Percentiles rank a stretch among this genome's conserved stretches.
Conservation (phyloP, 2,113 vertebrate genomes). For the Pseudorhombus dupliciocellatus region DNA sequence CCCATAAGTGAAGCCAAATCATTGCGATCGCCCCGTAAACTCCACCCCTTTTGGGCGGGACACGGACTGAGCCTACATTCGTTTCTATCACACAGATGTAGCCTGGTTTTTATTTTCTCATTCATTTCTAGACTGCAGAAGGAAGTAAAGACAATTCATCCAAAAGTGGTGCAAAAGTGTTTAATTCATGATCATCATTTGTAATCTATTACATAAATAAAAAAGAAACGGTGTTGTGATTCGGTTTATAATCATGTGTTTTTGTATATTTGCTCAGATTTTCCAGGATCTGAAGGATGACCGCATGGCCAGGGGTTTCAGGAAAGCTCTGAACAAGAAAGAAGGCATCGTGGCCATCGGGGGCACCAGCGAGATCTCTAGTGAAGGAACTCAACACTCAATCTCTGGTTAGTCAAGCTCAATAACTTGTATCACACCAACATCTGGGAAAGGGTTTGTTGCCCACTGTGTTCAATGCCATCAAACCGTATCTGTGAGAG, state of each 20-base stretch:
- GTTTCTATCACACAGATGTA: too few species aligned
- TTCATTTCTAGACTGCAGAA: too few species aligned
- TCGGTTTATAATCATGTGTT: conserved; percentile 6
- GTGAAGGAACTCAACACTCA: conserved; percentile 92
- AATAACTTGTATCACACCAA: neutral
- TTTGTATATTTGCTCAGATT: conserved; percentile 78
- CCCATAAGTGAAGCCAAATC: too few species aligned
- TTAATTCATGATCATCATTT: too few species aligned
- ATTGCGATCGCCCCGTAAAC: too few species aligned
- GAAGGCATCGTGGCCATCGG: conserved; percentile 92
- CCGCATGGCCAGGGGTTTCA: conserved; percentile 85
- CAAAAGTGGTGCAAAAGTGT: too few species aligned
- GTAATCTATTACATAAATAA: neutral
- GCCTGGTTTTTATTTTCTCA: too few species aligned
- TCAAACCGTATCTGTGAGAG: neutral
- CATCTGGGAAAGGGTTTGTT: too few species aligned
- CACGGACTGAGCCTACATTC: too few species aligned
- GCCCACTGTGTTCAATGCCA: neutral
- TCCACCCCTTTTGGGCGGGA: too few species aligned
- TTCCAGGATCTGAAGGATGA: conserved; percentile 89
- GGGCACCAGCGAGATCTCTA: conserved; percentile 90
- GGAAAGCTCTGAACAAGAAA: conserved; percentile 91
- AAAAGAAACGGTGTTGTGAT: neutral
- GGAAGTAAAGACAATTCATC: too few species aligned
- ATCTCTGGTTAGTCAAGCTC: conserved; percentile 76